Evolutionary conservation across 1,140 invertebrate genomes (phyloP), one percentile per base, ranked within the genome.

Genomic region (Chironomus striatipennis): DNA sequence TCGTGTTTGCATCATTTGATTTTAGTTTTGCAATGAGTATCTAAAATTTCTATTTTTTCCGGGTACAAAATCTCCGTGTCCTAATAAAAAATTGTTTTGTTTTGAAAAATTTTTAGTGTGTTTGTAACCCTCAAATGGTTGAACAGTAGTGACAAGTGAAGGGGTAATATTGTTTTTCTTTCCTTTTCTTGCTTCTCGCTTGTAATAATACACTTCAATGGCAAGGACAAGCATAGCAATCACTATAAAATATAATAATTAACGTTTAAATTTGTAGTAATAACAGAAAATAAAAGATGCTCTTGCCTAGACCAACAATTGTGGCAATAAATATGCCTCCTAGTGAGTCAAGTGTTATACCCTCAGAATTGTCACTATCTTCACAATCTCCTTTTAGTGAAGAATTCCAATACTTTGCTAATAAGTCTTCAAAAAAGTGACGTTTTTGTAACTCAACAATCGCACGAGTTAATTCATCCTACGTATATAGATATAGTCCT

Each of bases 271-370:
- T 17, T 4, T 18, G 7, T 70, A 0, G 20, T 7, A 21, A 70
- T 21, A 20, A 20, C 10, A 18, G 5, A 20, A 21, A 9, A 70
- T 9, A 70, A 10, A 70, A 70, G 4, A n/a, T n/a, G 47, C 47
- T 18, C 65, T 70, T 18, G 20, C 65, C 88, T 5, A 95, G 82
- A 0, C 93, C 94, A 79, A 93, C 92, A 0, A 95, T 82, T 0
- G 93, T 95, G 2, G 93, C 93, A 76, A 95, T 95, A 78, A 95
- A 96, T 3, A 96, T 93, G 7, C 93, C 94, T 76, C 93, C 93
- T 77, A 96, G 88, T 84, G 92, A 94, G 77, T 94, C 92, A 3
- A 96, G 80, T 0, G 93, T 94, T 24, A 96, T 95, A 43, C 93
- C 93, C 81, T 95, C 93, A 74, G 90, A 91, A 76, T 95, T 92